These are phyloP conservation scores for Brachynemurus nebulosus DNA, from an alignment of 2,888 invertebrate genomes.

Conservation along the genomic window DNA sequence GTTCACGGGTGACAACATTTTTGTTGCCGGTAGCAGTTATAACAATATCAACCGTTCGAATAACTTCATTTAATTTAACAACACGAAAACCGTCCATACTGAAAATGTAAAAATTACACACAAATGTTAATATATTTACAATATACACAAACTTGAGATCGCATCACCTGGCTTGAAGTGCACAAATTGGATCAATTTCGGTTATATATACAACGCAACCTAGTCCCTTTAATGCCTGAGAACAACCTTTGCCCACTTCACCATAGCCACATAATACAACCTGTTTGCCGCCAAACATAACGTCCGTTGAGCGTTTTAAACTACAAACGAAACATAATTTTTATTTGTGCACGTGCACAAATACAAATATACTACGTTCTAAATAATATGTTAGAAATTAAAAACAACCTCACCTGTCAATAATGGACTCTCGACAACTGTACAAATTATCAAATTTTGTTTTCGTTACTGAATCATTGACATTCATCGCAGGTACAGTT, in stretches of 20 bases:
- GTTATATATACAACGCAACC: conserved; percentile 89
- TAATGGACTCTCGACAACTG: conserved; percentile 84
- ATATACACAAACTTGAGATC: neutral
- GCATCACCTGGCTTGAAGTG: conserved; percentile 77
- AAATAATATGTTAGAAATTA: neutral
- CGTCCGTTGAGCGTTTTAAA: conserved; percentile 76
- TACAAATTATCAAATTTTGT: conserved; percentile 96
- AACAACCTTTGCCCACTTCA: conserved; percentile 94
- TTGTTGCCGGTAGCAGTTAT: conserved; percentile 98
- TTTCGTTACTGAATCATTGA: conserved; percentile 96
- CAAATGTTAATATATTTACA: neutral
- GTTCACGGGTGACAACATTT: conserved; percentile 87
- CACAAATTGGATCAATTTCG: conserved; percentile 97
- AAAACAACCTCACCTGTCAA: conserved; percentile 48
- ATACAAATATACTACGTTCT: neutral
- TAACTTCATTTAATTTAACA: conserved; percentile 87
- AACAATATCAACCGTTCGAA: conserved; percentile 84
- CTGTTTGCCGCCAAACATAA: conserved; percentile 97
- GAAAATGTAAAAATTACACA: conserved; percentile 20
- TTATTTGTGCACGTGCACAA: neutral
- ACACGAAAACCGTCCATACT: conserved; percentile 97
- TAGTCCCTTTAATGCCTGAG: conserved; percentile 85
- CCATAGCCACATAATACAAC: conserved; percentile 94
- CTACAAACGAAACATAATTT: conserved; percentile 23
- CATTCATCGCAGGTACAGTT: conserved; percentile 95